Evolutionary conservation across 2,113 vertebrate species (phyloP).

Genomic region (Columba livia): DNA sequence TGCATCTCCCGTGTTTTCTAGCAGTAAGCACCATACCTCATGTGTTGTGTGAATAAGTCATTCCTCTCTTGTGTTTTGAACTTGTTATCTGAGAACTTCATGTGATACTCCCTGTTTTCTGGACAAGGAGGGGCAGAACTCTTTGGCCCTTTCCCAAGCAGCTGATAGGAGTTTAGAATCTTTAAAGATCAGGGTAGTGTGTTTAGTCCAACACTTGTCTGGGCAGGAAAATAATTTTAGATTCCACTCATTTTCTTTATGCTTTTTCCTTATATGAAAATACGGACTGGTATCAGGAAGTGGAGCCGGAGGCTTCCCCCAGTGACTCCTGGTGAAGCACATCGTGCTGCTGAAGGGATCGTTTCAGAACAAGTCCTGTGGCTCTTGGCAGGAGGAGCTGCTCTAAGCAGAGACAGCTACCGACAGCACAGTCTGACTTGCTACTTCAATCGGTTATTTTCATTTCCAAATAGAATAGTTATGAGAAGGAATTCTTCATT

Average conservation of each 20-base stretch:
- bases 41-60: background rate
- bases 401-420: background rate
- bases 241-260: background rate
- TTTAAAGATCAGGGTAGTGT: background rate
- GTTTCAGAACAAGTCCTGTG: background rate
- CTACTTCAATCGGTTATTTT: background rate
- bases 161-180: background rate
- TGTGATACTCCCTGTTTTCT: background rate
- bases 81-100: background rate
- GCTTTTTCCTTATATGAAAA: background rate
- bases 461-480: background rate
- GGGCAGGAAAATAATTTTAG: background rate
- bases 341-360: background rate
- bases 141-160: background rate
- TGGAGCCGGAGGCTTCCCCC: background rate
- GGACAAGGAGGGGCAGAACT: background rate
- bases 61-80: background rate
- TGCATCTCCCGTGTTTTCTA: background rate
- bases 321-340: background rate
- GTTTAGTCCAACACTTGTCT: background rate
- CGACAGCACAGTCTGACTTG: background rate
- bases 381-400: background rate
- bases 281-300: accelerated
- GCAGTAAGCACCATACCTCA: background rate
- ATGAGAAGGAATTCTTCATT: background rate